phyloP scores from a whole-genome alignment of 2,888 invertebrate species.

The Lepidonotus clava region DNA sequence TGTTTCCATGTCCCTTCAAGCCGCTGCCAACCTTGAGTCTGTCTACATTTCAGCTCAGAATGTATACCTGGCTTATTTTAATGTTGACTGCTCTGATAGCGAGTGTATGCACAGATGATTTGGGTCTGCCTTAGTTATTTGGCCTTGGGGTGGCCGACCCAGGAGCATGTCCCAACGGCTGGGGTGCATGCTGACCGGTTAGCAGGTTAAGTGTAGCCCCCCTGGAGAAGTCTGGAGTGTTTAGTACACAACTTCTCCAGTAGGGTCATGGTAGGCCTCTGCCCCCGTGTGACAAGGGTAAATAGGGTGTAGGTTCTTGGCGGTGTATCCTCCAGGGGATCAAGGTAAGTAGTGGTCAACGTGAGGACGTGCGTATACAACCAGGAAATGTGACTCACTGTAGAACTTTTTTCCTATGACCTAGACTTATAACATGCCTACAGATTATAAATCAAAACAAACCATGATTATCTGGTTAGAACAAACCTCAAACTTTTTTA shows the following conservation, averaged over 20 bases:
- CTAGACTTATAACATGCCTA: no score
- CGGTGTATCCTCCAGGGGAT: neutral
- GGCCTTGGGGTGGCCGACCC: neutral
- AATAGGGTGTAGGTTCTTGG: neutral
- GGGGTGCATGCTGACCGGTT: neutral
- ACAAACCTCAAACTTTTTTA: no score
- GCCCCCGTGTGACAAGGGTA: neutral
- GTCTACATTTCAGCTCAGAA: neutral
- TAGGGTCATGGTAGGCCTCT: neutral
- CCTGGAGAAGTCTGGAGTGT: slow-evolving; percentile 13
- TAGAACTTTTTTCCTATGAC: no score
- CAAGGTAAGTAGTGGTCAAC: no score
- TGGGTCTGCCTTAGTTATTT: neutral
- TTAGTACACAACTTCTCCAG: neutral
- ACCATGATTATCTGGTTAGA: no score
- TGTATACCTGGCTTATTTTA: neutral
- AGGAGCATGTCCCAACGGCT: neutral
- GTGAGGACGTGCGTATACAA: no score
- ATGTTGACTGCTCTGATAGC: neutral
- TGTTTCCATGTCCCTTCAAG: neutral
- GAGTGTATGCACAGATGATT: neutral
- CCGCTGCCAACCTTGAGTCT: neutral
- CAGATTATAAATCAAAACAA: no score
- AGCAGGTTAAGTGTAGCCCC: slow-evolving; percentile 5
- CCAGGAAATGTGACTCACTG: no score